These are phyloP conservation scores for Nezara viridula DNA, from an alignment of 2,888 invertebrate genomes.

Conservation along the genomic window DNA sequence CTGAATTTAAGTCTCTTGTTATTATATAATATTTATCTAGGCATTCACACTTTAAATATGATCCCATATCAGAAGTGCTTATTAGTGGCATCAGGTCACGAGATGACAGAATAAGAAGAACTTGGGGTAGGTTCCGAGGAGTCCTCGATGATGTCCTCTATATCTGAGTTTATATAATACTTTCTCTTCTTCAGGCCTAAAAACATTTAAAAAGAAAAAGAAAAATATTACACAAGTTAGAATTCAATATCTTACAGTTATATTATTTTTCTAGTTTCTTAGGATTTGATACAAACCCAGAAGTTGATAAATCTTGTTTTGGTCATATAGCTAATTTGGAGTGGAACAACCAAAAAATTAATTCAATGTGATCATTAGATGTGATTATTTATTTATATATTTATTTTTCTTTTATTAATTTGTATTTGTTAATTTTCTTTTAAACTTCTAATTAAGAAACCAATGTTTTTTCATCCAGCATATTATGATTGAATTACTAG, in stretches of 20 bases:
- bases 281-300: too few species aligned
- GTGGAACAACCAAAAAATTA: too few species aligned
- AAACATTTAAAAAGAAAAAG: not conserved
- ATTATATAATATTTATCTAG: slow-evolving; percentile 14
- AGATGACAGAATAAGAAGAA: not conserved
- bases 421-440: too few species aligned
- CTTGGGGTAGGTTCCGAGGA: not conserved
- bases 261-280: not conserved
- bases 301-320: too few species aligned
- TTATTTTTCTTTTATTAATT: too few species aligned
- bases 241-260: not conserved
- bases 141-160: not conserved
- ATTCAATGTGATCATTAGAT: too few species aligned
- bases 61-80: slow-evolving; percentile 14
- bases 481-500: too few species aligned
- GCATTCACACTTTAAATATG: slow-evolving; percentile 17
- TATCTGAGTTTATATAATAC: not conserved
- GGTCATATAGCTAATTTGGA: too few species aligned
- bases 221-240: not conserved
- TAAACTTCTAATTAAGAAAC: too few species aligned
- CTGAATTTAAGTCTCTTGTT: not conserved
- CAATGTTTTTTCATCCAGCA: too few species aligned
- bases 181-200: slow-evolving; percentile 22
- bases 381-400: too few species aligned
- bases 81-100: not conserved